Evolutionary conservation across 2,113 vertebrate species (phyloP), one percentile per base, ranked within the genome.

Genomic region (Ciconia stormi): DNA sequence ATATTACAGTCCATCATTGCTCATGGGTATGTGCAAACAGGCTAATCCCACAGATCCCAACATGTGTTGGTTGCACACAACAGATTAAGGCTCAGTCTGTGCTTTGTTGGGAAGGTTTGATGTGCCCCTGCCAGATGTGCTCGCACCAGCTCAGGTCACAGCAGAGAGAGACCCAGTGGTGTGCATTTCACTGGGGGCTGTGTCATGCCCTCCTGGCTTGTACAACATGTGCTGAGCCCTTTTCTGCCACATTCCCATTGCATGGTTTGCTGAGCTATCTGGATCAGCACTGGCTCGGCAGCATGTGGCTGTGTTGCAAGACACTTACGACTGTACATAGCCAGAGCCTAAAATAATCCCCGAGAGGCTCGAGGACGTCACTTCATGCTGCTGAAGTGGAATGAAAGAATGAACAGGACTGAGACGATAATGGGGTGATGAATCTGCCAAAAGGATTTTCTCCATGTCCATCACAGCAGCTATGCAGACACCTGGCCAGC

Each of bases 141-240:
- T 86, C 21, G 11, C 21, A 29, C 18, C 30, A 93, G 80, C 59
- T 79, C 29, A 25, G 59, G 21, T 29, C 14, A 6, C 0, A 2
- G 61, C 62, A 46, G 34, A 70, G 32, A 40, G 47, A 50, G 11
- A n/a, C 13, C 25, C 50, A 9, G 7, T 20, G 67, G 12, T 0
- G 1, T 40, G 32, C 2, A 2, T 38, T 27, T 62, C 0, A 1
- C 3, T 58, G 69, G 20, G 30, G 49, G 12, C 47, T 69, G 15
- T 62, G 88, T 30, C 17, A 4, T 42, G 38, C 49, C 23, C 38
- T 42, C 22, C 16, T 80, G 71, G 8, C 25, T 67, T 9, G 10
- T 40, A 29, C 32, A n/a, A 29, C 7, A 2, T 3, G 2, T 56
- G 49, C 53, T 93, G 87, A 74, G 36, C 67, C 62, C 32, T 55